Evolutionary conservation across 2,113 vertebrate genomes (phyloP), one percentile per base, ranked within the genome.

Genomic region (Salminus brasiliensis): DNA sequence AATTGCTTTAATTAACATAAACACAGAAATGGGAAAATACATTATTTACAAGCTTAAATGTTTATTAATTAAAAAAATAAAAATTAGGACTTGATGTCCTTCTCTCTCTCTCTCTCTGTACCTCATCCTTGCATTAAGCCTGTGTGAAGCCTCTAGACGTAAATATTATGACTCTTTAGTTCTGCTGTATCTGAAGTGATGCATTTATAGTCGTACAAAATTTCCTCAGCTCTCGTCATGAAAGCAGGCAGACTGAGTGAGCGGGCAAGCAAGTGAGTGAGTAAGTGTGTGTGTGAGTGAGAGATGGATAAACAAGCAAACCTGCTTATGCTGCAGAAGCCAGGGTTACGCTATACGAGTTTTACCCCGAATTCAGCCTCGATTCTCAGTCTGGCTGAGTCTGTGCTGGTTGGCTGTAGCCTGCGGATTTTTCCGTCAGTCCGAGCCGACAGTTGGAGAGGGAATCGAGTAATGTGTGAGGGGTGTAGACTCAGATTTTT

Each of bases 161-260:
- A 94, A 94, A 93, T 93, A 93, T 93, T 81, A 91, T 91, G 90
- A 93, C 86, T 72, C 47, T 75, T 83, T 84, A 74, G 60, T 34
- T 63, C n/a, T 60, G 13, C 85, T 78, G 72, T 78, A 82, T 76
- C 81, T 82, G 41, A 67, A 72, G 76, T 71, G 80, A 82, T 85
- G 91, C 21, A 52, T 52, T 21, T 52, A 5, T 88, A 86, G 80
- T 89, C 89, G 84, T 88, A 91, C 86, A 91, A 86, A 90, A 89
- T 81, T 87, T 88, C 89, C 63, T 88, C 92, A 92, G 91, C 93
- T 93, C 92, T 90, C 92, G 92, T 91, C 86, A 68, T 85, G 72
- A 85, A 87, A n/a, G 82, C 39, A 81, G 25, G 52, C 74, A n/a
- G n/a, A n/a, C n/a, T n/a, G n/a, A n/a, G n/a, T n/a, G n/a, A n/a